Conservation (phyloP, 2,113 vertebrate species). For the Tenebrosternarchus preto region DNA sequence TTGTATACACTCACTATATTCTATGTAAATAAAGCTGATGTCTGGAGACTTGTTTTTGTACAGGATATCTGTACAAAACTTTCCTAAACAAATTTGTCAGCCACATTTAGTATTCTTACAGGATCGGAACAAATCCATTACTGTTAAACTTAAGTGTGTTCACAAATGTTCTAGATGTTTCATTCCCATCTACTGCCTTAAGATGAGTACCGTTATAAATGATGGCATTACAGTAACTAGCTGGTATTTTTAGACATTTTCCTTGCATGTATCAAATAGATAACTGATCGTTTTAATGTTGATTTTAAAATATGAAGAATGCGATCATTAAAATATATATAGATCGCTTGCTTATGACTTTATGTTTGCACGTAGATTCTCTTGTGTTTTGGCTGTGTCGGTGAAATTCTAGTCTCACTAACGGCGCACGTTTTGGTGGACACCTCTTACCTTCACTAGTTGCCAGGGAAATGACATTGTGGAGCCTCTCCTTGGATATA, state of each 20-base stretch:
- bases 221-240: too few relatives aligned
- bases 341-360: background rate
- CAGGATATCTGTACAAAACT: slow-evolving; percentile 39
- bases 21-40: slow-evolving; percentile 21
- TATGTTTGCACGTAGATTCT: background rate
- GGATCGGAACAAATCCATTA: background rate
- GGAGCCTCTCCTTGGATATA: slow-evolving; percentile 1
- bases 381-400: slow-evolving; percentile 24
- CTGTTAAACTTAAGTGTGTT: background rate
- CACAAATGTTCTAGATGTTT: too few relatives aligned
- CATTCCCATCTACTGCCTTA: too few relatives aligned
- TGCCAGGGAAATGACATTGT: background rate
- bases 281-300: too few relatives aligned
- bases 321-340: background rate
- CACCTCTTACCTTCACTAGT: slow-evolving; percentile 10
- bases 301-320: background rate
- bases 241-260: too few relatives aligned
- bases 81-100: background rate
- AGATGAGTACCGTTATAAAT: too few relatives aligned
- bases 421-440: background rate
- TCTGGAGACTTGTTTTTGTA: slow-evolving; percentile 31
- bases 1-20: background rate
- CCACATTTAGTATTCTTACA: slow-evolving; percentile 6
- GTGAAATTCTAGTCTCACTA: slow-evolving; percentile 27
- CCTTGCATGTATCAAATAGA: too few relatives aligned